These are phyloP conservation scores for Nephrotoma guestfalica DNA, from an alignment of 2,888 invertebrate genomes.

Conservation along the genomic window DNA sequence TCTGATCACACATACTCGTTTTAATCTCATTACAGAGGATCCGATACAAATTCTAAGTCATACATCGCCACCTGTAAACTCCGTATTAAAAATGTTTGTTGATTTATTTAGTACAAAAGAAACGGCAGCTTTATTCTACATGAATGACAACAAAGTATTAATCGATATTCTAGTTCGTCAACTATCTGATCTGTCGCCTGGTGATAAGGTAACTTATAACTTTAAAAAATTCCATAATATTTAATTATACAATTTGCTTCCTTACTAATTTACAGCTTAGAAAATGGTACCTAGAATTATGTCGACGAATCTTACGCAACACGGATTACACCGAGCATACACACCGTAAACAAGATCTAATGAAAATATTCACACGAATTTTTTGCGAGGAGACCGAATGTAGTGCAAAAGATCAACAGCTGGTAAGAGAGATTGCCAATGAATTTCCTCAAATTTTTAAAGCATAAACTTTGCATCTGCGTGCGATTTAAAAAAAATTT, in stretches of 20 bases:
- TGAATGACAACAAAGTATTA: conserved; percentile 86
- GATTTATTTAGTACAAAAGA: conserved; percentile 68
- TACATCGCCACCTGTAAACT: conserved; percentile 63
- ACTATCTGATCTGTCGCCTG: conserved; percentile 76
- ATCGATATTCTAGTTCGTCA: conserved; percentile 87
- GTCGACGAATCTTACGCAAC: conserved; percentile 65
- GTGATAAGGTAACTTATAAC: conserved; percentile 50
- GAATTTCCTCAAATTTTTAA: conserved; percentile 71
- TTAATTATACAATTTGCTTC: conserved; percentile 4
- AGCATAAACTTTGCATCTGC: conserved; percentile 29
- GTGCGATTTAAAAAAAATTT: background rate
- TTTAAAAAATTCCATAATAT: conserved; percentile 5
- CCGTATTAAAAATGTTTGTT: conserved; percentile 74
- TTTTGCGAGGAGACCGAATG: conserved; percentile 67
- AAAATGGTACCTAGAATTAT: conserved; percentile 61
- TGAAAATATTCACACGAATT: conserved; percentile 74
- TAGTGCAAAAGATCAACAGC: conserved; percentile 59
- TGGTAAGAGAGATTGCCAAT: conserved; percentile 67
- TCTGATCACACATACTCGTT: background rate
- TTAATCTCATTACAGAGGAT: conserved; percentile 55
- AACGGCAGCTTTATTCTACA: conserved; percentile 81
- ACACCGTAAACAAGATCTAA: conserved; percentile 65
- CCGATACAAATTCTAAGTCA: conserved; percentile 76
- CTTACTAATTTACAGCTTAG: conserved; percentile 40
- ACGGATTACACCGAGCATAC: conserved; percentile 66